Percentiles rank a stretch among this genome's conserved stretches.
Conservation (phyloP, 2,113 vertebrate species). For the Anarhynchus alexandrinus region DNA sequence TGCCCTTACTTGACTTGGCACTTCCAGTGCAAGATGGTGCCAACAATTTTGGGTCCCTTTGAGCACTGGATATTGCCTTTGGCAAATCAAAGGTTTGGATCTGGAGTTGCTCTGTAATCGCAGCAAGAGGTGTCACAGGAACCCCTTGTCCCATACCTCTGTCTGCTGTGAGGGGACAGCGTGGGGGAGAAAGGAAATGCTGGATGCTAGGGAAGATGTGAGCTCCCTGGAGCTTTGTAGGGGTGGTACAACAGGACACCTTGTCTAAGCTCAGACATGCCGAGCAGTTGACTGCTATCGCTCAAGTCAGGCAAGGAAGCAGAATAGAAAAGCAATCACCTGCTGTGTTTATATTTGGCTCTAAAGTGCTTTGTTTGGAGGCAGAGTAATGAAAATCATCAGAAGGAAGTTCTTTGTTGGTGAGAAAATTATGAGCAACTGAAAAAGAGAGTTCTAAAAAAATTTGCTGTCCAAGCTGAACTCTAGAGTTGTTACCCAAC, state of each 20-base stretch:
- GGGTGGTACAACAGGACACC: no score
- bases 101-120: neutral
- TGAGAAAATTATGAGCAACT: slow-evolving; percentile 18
- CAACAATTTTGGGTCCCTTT: neutral
- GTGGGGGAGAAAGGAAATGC: neutral
- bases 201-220: neutral
- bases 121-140: neutral
- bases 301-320: neutral
- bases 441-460: slow-evolving; percentile 27
- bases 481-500: neutral
- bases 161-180: neutral
- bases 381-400: slow-evolving; percentile 22
- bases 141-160: neutral
- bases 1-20: neutral
- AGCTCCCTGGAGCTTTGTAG: neutral
- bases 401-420: slow-evolving; percentile 28
- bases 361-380: slow-evolving; percentile 23
- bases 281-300: neutral
- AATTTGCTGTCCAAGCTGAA: slow-evolving; percentile 26
- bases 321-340: neutral
- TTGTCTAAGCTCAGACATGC: rapidly evolving
- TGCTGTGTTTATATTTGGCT: slow-evolving; percentile 30
- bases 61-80: neutral
- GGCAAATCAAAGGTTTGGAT: neutral
- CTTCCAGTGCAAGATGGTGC: neutral